Conservation (phyloP, 2,113 vertebrate genomes). For the Brachypodius melanocephalos region DNA sequence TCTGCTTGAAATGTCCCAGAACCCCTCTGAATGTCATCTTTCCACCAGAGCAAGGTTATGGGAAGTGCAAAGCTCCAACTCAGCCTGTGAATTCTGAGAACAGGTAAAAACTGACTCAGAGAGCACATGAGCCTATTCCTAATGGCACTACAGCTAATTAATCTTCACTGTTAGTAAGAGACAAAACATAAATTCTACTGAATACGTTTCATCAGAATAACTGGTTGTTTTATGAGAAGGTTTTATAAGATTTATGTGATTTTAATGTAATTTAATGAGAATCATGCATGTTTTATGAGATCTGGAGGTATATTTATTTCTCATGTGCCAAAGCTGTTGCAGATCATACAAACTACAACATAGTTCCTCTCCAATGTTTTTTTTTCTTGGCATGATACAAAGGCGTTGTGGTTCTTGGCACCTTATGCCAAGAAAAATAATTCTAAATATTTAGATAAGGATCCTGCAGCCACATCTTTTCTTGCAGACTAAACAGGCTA, state of each 20-base stretch:
- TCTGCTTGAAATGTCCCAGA: neutral
- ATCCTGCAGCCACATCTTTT: neutral
- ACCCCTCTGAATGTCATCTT: neutral
- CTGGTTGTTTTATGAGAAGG: neutral
- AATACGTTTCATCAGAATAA: neutral
- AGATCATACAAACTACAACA: neutral
- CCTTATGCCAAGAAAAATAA: neutral
- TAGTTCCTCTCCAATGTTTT: neutral
- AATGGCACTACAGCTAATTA: neutral
- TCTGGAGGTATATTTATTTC: neutral
- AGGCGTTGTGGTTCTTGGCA: neutral
- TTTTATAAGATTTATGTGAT: neutral
- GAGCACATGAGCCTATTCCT: neutral
- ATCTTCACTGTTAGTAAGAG: neutral
- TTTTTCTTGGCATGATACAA: neutral
- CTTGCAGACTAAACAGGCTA: neutral
- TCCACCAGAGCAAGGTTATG: neutral
- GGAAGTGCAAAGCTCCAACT: neutral
- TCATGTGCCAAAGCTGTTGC: neutral
- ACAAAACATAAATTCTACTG: constrained; percentile 12
- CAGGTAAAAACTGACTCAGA: neutral
- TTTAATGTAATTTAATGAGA: neutral
- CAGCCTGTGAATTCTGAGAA: neutral
- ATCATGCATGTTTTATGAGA: neutral
- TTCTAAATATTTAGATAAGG: neutral